phyloP scores from a whole-genome alignment of 2,888 invertebrate genomes.

The Adineta ricciae region DNA sequence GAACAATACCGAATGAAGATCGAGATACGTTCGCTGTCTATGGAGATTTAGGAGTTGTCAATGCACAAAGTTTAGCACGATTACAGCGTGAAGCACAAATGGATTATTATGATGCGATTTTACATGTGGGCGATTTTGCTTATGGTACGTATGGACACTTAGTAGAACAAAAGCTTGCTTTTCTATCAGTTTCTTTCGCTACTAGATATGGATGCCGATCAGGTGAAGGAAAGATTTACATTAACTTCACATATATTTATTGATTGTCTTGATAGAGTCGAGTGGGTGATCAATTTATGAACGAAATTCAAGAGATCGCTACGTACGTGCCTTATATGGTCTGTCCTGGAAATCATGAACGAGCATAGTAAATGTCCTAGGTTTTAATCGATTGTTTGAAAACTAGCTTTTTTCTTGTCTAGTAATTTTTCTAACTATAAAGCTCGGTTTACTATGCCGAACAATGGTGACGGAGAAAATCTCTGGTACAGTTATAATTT shows the following conservation, averaged over 20 bases:
- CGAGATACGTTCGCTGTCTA: slow-evolving; percentile 64
- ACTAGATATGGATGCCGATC: slow-evolving; percentile 5
- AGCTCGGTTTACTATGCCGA: slow-evolving; percentile 79
- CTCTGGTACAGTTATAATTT: slow-evolving; percentile 44
- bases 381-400: too few species aligned
- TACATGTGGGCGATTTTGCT: slow-evolving; percentile 60
- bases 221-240: not conserved
- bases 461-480: slow-evolving; percentile 38
- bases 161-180: not conserved
- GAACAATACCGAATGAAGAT: slow-evolving; percentile 36
- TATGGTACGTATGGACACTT: not conserved
- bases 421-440: slow-evolving; percentile 91
- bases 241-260: not conserved
- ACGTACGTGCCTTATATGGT: slow-evolving; percentile 74
- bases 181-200: not conserved
- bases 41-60: slow-evolving; percentile 85
- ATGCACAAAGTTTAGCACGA: slow-evolving; percentile 72
- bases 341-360: slow-evolving; percentile 82
- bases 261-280: slow-evolving; percentile 53
- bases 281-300: slow-evolving; percentile 84
- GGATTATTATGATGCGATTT: slow-evolving; percentile 69
- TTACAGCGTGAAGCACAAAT: slow-evolving; percentile 72
- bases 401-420: slow-evolving; percentile 37
- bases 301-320: slow-evolving; percentile 76
- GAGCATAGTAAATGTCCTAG: slow-evolving; percentile 62